Evolutionary conservation across 2,888 invertebrate species (phyloP).

Genomic region (Pseudococcus longispinus): DNA sequence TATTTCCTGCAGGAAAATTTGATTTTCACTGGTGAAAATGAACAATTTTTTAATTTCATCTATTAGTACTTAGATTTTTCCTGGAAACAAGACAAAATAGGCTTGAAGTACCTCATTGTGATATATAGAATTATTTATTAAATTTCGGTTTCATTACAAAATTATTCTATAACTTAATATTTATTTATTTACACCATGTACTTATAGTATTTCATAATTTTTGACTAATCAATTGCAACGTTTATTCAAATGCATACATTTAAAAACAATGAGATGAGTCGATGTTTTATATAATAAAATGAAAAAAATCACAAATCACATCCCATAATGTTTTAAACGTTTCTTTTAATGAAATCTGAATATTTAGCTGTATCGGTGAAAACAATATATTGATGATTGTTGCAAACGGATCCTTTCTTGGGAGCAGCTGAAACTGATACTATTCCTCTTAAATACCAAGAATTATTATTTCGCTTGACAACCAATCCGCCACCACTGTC

Average conservation of each 20-base stretch:
- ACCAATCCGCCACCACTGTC: conserved; percentile 61
- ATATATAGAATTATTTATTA: no score
- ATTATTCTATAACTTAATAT: no score
- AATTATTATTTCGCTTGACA: conserved; percentile 56
- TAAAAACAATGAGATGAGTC: neutral
- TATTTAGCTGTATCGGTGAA: conserved; percentile 67
- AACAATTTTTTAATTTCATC: no score
- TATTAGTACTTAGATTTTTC: no score
- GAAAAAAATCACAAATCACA: neutral
- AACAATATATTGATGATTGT: conserved; percentile 69
- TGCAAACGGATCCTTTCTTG: conserved; percentile 67
- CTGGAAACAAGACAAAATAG: no score
- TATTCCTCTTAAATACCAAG: conserved; percentile 61
- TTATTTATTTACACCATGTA: no score
- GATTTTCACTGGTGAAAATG: no score
- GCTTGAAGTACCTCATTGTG: no score
- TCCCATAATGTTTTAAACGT: neutral
- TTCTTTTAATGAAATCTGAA: conserved; percentile 55
- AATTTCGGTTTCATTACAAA: no score
- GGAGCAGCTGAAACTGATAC: conserved; percentile 61
- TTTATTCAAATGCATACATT: neutral
- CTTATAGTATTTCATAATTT: neutral
- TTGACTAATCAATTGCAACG: neutral
- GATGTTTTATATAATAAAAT: neutral
- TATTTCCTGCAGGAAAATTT: no score